Evolutionary conservation across 2,113 vertebrate genomes (phyloP).

Genomic region (Gopherus flavomarginatus): DNA sequence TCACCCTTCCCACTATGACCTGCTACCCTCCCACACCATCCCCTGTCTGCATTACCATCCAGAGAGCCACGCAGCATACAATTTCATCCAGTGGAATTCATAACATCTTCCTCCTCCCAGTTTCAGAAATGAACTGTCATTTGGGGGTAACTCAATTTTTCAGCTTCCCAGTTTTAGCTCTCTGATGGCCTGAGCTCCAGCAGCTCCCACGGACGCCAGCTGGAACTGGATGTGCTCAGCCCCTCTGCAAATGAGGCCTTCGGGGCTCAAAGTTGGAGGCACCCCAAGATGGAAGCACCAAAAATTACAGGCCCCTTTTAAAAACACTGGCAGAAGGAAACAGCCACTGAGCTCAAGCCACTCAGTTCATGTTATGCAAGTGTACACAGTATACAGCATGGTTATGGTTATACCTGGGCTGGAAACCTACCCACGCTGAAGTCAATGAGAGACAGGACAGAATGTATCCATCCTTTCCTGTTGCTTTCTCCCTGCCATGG

Average conservation of each 20-base stretch:
- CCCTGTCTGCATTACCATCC: not conserved
- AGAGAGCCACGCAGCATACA: not conserved
- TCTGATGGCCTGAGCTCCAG: not conserved
- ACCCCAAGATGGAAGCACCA: not conserved
- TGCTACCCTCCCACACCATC: not conserved
- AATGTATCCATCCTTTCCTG: not conserved
- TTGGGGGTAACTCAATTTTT: conserved; percentile 25
- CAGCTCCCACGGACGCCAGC: not conserved
- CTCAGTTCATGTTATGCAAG: not conserved
- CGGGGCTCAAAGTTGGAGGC: not conserved
- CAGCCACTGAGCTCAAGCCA: not conserved
- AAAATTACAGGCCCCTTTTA: not conserved
- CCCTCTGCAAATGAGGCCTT: not conserved
- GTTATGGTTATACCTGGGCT: not conserved
- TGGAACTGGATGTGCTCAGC: not conserved
- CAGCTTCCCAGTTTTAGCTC: not conserved
- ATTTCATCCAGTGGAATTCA: conserved; percentile 36
- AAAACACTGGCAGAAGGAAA: not conserved
- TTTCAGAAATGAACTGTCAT: conserved; percentile 36
- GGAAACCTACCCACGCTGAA: not conserved
- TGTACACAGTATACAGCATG: not conserved
- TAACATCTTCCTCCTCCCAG: conserved; percentile 39
- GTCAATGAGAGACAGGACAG: not conserved
- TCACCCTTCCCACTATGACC: not conserved
- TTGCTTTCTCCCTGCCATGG: not conserved